Base-by-base conservation (phyloP, 2,888 invertebrate genomes). In the Cataglyphis altisquamis region DNA sequence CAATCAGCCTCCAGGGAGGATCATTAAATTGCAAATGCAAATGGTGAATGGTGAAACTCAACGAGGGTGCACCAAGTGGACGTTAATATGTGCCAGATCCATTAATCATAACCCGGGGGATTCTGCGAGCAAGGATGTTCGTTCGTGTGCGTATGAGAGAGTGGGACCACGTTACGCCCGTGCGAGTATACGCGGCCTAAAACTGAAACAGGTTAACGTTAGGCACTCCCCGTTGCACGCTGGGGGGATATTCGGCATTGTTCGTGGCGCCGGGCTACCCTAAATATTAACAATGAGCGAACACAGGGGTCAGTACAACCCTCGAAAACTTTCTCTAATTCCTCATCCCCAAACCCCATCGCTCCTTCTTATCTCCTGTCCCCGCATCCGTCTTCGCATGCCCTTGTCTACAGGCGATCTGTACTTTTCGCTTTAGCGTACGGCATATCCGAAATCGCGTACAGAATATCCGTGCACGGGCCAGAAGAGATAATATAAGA, bases 1-100 rank as follows among this genome's bases (percentile, higher is more conserved):
- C 92, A 94, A 94, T 93, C 91, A 91, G 93, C 87, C 92, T 91
- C 91, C 77, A 88, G 92, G 90, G 92, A 92, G 93, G 93, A 93
- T 94, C 94, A 94, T 93, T 93, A 94, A 94, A 94, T 94, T 94
- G 90, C 89, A 91, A 94, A 94, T 94, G 94, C 93, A 94, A 94
- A 94, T 94, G 91, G 90, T 88, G 89, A 88, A 77, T 85, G 83
- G 84, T 21, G 78, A 32, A 80, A 82, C 78, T 21, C 41, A 66
- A 68, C 73, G 74, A 83, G 88, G 90, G 86, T 82, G 85, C 84
- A 73, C 78, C 93, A 93, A 94, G 93, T 93, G 93, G 92, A 91
- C 92, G 93, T 93, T 94, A 94, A 94, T 94, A 93, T 93, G 93
- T 90, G 90, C 91, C 92, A 93, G 92, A 94, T 93, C 94, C 94